Base-by-base conservation (phyloP, 2,113 vertebrate species). In the Neofelis nebulosa region DNA sequence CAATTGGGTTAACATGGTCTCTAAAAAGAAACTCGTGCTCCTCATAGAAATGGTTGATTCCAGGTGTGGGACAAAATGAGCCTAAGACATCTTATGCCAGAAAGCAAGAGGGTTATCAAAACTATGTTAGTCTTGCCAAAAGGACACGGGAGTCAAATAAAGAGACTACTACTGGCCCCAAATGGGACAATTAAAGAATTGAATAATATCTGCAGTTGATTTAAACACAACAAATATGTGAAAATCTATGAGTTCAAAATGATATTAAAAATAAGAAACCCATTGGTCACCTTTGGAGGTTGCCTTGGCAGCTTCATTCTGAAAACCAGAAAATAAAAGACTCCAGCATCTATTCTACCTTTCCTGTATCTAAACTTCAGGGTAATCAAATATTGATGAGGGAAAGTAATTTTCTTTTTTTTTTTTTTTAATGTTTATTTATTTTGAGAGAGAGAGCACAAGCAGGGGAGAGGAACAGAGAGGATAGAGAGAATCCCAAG, bases 251-350 rank as follows among this genome's bases (percentile, higher is more conserved):
- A 73, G 41, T 73, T 94, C 52, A 29, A 23, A 71, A 82, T 71
- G 50, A 81, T 63, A 61, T 48, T 50, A n/a, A 83, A 83, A 90
- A 73, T 36, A 79, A 73, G 55, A 89, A 80, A 52, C 19, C 50
- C 33, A 50, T 13, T 52, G 23, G 63, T 88, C n/a, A 48, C 38
- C 18, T 83, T n/a, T 83, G 93, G 78, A 89, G 33, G 66, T 57
- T 65, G 66, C 33, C 38, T 73, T 69, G 7, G 7, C 23, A 45
- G 79, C n/a, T 73, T 94, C 38, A 23, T 41, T 82, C 38, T 65
- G 27, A 89, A 94, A 74, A 65, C 41, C n/a, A 89, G 78, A 74
- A 94, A 94, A 71, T 80, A 88, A 83, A 83, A 84, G 63, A 88
- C 50, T 88, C 36, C 29, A 45, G 50, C 7, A 13, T 89, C 65